These are phyloP conservation scores for Collichthys lucidus DNA, from an alignment of 2,113 vertebrate species.

Conservation along the genomic window DNA sequence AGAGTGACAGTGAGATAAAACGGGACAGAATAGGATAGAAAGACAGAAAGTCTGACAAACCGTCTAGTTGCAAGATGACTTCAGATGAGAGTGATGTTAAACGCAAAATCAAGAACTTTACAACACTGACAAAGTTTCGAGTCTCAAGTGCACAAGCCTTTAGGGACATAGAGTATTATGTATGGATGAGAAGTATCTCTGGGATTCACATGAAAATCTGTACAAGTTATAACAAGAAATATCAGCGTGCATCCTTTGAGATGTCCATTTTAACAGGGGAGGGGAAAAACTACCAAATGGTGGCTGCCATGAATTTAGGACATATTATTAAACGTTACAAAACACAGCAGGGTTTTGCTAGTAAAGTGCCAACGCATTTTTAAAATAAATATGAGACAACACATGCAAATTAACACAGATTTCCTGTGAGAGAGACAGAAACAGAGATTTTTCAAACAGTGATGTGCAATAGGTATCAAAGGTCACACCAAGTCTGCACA, in stretches of 20 bases:
- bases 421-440: neutral
- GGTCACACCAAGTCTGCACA: neutral
- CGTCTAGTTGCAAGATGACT: constrained; percentile 21
- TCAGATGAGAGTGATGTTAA: constrained; percentile 10
- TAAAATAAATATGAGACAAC: neutral
- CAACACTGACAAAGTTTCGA: constrained; percentile 3
- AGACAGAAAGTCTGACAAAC: constrained; percentile 8
- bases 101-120: constrained; percentile 15
- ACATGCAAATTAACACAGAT: neutral
- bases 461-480: neutral
- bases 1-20: neutral
- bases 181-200: constrained; percentile 6
- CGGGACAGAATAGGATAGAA: neutral
- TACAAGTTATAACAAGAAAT: neutral
- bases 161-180: constrained; percentile 7
- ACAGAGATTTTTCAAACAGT: neutral
- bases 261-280: constrained; percentile 11
- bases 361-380: neutral
- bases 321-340: neutral
- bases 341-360: neutral
- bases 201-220: constrained; percentile 32
- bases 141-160: constrained; percentile 18
- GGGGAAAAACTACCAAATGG: neutral
- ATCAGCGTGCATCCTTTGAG: constrained; percentile 13
- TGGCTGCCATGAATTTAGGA: neutral